Percentiles rank a stretch among this genome's conserved stretches.
Evolutionary conservation across 2,113 vertebrate species (phyloP).

Genomic region (Osmerus mordax): DNA sequence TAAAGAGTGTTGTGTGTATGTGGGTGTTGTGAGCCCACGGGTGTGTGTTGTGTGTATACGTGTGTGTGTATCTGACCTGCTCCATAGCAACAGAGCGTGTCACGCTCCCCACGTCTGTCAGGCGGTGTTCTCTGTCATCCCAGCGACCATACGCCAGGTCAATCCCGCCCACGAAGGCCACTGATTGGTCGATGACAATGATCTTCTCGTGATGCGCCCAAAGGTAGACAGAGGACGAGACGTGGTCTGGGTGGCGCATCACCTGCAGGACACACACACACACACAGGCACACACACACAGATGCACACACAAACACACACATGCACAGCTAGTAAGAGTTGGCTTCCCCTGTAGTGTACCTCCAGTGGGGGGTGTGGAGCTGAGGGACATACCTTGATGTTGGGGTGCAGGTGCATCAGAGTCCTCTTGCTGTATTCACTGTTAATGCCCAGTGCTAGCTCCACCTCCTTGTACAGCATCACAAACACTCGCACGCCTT

Average conservation of each 20-base stretch:
- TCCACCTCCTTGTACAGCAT: slow-evolving; percentile 98
- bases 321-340: neutral
- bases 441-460: slow-evolving; percentile 94
- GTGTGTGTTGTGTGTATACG: neutral
- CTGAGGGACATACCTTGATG: slow-evolving; percentile 80
- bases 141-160: slow-evolving; percentile 82
- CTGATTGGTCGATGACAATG: slow-evolving; percentile 75
- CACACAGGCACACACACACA: neutral
- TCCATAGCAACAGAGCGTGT: slow-evolving; percentile 58
- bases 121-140: slow-evolving; percentile 80
- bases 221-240: slow-evolving; percentile 81
- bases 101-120: slow-evolving; percentile 81
- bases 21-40: neutral
- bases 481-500: slow-evolving; percentile 91
- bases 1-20: slow-evolving; percentile 1
- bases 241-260: slow-evolving; percentile 85
- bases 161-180: slow-evolving; percentile 80
- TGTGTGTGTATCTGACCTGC: slow-evolving; percentile 30
- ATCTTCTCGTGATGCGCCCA: slow-evolving; percentile 86
- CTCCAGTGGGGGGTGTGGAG: neutral
- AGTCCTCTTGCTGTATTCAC: slow-evolving; percentile 92
- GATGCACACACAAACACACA: neutral
- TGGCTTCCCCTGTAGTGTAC: neutral
- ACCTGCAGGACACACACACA: slow-evolving; percentile 63
- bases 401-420: slow-evolving; percentile 85